Percentiles rank a stretch among this genome's conserved stretches.
phyloP scores from a whole-genome alignment of 2,888 invertebrate species.

The Oegoconia quadripuncta region DNA sequence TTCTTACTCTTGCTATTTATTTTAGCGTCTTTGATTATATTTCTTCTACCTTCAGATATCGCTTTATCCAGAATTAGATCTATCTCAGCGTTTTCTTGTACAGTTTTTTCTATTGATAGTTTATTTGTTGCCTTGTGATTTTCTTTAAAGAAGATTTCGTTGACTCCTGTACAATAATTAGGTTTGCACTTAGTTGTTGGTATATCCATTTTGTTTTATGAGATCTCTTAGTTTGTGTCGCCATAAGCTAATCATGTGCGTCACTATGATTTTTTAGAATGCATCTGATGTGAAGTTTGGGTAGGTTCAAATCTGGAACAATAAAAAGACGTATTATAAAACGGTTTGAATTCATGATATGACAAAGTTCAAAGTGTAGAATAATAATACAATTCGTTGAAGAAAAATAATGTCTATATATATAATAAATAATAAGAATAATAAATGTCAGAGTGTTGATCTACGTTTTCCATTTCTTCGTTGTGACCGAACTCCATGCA shows the following conservation, averaged over 20 bases:
- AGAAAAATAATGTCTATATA: too few relatives aligned
- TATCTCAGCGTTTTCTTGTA: too few relatives aligned
- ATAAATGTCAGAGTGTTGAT: too few relatives aligned
- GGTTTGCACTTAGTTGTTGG: slow-evolving; percentile 12
- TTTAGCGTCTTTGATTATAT: background rate
- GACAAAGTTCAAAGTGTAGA: too few relatives aligned
- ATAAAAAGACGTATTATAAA: background rate
- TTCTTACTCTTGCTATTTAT: slow-evolving; percentile 18
- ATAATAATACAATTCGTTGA: too few relatives aligned
- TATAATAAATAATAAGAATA: too few relatives aligned
- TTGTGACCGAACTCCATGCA: too few relatives aligned
- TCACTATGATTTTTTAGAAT: slow-evolving; percentile 10
- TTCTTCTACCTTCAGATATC: background rate
- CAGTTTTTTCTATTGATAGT: too few relatives aligned
- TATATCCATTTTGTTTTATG: slow-evolving; percentile 22
- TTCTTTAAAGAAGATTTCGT: background rate
- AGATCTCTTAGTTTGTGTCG: slow-evolving; percentile 11
- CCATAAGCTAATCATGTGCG: slow-evolving; percentile 23
- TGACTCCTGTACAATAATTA: background rate
- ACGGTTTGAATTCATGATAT: too few relatives aligned
- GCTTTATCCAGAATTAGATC: background rate
- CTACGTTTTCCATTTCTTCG: too few relatives aligned
- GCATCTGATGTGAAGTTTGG: slow-evolving; percentile 7
- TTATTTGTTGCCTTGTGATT: background rate
- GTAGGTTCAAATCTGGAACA: slow-evolving; percentile 21